phyloP scores from a whole-genome alignment of 2,113 vertebrate species.

The Colistium nudipinnis region DNA sequence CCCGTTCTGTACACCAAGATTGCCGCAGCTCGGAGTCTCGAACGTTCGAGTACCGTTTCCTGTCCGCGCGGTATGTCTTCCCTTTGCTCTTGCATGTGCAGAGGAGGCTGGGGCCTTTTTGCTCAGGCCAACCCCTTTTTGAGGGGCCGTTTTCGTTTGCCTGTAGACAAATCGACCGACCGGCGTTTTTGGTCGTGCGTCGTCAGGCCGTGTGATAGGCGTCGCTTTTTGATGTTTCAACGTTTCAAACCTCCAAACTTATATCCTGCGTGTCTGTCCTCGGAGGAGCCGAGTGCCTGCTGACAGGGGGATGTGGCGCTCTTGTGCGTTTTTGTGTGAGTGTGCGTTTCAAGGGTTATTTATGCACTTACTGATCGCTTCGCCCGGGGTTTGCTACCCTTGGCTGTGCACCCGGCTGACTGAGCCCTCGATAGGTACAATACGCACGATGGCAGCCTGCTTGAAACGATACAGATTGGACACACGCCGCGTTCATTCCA shows the following conservation, averaged over 20 bases:
- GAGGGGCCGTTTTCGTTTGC: constrained; percentile 32
- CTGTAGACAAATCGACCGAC: no score
- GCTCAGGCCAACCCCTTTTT: constrained; percentile 65
- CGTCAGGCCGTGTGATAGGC: constrained; percentile 63
- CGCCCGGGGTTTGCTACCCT: constrained; percentile 34
- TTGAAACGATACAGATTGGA: constrained; percentile 10
- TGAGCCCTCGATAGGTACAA: constrained; percentile 24
- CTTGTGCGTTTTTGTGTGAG: background rate
- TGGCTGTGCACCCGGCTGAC: constrained; percentile 7
- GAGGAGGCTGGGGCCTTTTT: constrained; percentile 62
- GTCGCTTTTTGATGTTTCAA: no score
- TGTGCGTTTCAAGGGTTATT: no score
- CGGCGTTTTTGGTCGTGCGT: no score
- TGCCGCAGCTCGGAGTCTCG: constrained; percentile 46
- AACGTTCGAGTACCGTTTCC: constrained; percentile 36
- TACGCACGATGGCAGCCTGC: constrained; percentile 18
- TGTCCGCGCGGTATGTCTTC: constrained; percentile 2
- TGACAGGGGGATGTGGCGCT: no score
- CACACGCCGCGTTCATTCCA: background rate
- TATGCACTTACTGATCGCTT: background rate
- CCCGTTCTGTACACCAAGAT: constrained; percentile 37
- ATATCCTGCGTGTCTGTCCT: no score
- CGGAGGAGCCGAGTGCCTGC: no score
- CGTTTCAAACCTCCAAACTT: no score
- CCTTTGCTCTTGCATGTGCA: constrained; percentile 29